Percentiles rank a stretch among this genome's conserved stretches.
phyloP scores from a whole-genome alignment of 2,797 vertebrate genomes.

The Coranthus polyacanthus region DNA sequence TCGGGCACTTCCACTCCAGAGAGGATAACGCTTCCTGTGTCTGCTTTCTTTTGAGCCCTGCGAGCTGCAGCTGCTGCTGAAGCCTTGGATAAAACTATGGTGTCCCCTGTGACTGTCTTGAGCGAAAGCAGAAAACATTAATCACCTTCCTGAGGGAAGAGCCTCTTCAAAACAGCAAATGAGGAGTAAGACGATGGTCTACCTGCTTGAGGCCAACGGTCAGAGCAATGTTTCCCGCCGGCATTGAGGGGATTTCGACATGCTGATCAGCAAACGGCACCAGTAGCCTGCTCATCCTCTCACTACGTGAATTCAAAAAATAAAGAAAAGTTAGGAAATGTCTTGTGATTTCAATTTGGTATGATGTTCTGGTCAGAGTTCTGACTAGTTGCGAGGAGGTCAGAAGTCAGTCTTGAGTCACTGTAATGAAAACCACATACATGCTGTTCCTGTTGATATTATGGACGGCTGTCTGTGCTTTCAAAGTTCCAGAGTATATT shows the following conservation, averaged over 20 bases:
- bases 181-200: constrained; percentile 18
- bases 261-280: constrained; percentile 97
- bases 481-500: constrained; percentile 94
- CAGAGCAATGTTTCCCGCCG: constrained; percentile 95
- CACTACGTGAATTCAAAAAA: constrained; percentile 76
- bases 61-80: constrained; percentile 88
- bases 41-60: constrained; percentile 71
- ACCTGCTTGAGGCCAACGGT: constrained; percentile 97
- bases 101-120: constrained; percentile 96
- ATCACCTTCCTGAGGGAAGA: neutral
- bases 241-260: constrained; percentile 92
- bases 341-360: neutral
- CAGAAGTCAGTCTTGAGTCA: too few relatives aligned
- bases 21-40: constrained; percentile 80
- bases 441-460: constrained; percentile 93
- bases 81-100: constrained; percentile 93
- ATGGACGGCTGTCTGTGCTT: constrained; percentile 90
- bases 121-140: constrained; percentile 6
- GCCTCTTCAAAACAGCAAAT: neutral
- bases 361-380: neutral
- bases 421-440: constrained; percentile 79
- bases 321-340: neutral
- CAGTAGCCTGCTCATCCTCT: constrained; percentile 94
- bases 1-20: constrained; percentile 95
- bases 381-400: too few relatives aligned